Percentiles rank a stretch among this genome's conserved stretches.
Conservation (phyloP, 2,888 invertebrate genomes). For the Bimastos eiseni region DNA sequence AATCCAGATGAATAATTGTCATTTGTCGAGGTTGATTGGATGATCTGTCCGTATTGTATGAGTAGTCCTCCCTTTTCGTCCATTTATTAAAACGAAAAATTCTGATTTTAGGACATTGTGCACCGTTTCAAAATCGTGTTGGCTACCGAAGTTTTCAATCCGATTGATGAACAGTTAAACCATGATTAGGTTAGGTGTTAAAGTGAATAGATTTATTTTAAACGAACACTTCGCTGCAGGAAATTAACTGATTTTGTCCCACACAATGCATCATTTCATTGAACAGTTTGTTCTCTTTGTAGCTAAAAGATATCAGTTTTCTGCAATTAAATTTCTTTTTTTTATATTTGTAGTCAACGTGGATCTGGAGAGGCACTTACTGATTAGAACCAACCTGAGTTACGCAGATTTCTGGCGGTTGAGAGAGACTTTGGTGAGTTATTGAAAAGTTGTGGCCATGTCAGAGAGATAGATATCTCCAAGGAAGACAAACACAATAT, state of each 20-base stretch:
- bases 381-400: not conserved
- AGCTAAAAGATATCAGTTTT: not conserved
- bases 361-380: not conserved
- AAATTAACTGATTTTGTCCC: not conserved
- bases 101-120: not conserved
- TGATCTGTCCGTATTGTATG: not conserved
- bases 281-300: not conserved
- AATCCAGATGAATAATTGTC: not conserved
- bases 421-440: not conserved
- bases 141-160: not conserved
- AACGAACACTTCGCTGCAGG: not conserved
- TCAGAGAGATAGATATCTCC: slow-evolving; percentile 17
- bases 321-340: not conserved
- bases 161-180: not conserved
- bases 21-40: not conserved
- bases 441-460: not conserved
- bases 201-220: not conserved
- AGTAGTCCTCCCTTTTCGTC: not conserved
- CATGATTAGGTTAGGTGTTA: not conserved
- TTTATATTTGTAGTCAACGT: not conserved
- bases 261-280: not conserved
- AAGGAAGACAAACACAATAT: not conserved
- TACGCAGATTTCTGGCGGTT: not conserved
- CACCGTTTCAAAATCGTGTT: not conserved
- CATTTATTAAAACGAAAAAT: not conserved